Conservation (phyloP, 2,797 vertebrate species). For the Steatocranus sp. region DNA sequence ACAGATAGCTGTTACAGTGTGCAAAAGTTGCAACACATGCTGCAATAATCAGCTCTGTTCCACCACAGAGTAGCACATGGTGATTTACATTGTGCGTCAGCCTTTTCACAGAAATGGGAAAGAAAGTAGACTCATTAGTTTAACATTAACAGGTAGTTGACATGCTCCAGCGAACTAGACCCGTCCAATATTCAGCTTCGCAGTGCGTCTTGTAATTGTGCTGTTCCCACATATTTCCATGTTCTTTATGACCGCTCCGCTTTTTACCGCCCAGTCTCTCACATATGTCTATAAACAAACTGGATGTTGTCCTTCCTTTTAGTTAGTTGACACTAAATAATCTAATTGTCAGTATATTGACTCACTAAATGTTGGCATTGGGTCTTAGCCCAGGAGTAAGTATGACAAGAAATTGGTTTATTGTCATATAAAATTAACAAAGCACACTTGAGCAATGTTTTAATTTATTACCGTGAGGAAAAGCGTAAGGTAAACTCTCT, state of each 20-base stretch:
- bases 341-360: constrained; percentile 44
- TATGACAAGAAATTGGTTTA: constrained; percentile 38
- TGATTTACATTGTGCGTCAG: constrained; percentile 18
- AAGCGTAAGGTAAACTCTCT: constrained; percentile 31
- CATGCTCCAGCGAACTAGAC: constrained; percentile 56
- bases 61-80: not conserved
- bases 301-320: constrained; percentile 18
- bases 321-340: constrained; percentile 48
- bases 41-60: not conserved
- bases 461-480: constrained; percentile 25
- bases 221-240: constrained; percentile 43
- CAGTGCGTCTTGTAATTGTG: constrained; percentile 19
- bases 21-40: not conserved
- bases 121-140: constrained; percentile 64
- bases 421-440: constrained; percentile 19
- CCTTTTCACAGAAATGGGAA: constrained; percentile 33
- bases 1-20: not conserved
- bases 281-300: constrained; percentile 26
- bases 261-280: not conserved
- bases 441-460: not conserved
- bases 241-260: constrained; percentile 24
- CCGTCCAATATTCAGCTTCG: constrained; percentile 37
- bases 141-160: constrained; percentile 69
- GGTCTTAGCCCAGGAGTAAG: constrained; percentile 7
- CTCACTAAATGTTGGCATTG: constrained; percentile 38